phyloP scores from a whole-genome alignment of 2,797 vertebrate species.

The Picus viridis region DNA sequence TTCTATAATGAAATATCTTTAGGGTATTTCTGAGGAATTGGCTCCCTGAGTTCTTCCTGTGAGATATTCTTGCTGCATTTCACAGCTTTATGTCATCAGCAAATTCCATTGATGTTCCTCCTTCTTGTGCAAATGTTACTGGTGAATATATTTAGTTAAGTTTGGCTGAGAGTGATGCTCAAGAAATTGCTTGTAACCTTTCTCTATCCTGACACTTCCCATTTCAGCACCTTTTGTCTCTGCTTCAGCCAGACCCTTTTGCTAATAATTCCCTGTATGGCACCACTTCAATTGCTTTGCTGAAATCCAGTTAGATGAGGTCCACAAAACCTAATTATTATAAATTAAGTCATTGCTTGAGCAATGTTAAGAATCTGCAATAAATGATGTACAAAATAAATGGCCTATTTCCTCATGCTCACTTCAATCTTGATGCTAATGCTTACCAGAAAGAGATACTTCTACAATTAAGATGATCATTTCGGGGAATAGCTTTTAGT shows the following conservation, averaged over 20 bases:
- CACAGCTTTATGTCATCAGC: constrained; percentile 15
- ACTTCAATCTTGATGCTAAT: not conserved
- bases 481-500: not conserved
- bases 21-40: constrained; percentile 1
- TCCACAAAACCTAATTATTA: not conserved
- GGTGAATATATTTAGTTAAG: not conserved
- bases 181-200: not conserved
- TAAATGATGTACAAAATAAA: not conserved
- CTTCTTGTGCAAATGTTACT: not conserved
- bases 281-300: constrained; percentile 15
- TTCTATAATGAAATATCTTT: constrained; percentile 50
- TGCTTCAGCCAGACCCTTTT: not conserved
- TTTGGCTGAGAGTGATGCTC: not conserved
- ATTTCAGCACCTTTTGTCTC: constrained; percentile 40
- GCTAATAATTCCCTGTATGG: not conserved
- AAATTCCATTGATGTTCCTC: not conserved
- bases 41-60: constrained; percentile 19
- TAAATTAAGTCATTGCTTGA: not conserved
- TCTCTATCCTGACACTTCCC: not conserved
- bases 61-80: constrained; percentile 7
- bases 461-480: not conserved
- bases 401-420: not conserved
- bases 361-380: constrained; percentile 9
- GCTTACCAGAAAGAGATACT: not conserved
- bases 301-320: constrained; percentile 37